Evolutionary conservation across 2,113 vertebrate genomes (phyloP).

Genomic region (Atlantisia rogersi): DNA sequence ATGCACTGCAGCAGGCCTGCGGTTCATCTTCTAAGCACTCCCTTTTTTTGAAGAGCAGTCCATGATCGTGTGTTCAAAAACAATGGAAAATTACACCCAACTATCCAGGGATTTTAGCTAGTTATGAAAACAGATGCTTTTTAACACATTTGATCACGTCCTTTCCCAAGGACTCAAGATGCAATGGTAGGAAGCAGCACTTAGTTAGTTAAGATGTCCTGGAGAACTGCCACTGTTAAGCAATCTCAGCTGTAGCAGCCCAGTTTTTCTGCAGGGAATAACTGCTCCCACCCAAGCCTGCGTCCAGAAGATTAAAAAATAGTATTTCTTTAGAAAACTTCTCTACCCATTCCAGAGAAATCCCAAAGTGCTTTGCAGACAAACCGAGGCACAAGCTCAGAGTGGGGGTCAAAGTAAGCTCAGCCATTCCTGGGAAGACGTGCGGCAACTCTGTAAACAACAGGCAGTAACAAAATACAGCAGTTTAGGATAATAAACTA

Average conservation of each 20-base stretch:
- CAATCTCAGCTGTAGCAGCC: conserved; percentile 45
- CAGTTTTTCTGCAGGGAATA: conserved; percentile 50
- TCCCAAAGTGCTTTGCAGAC: conserved; percentile 29
- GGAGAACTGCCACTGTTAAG: conserved; percentile 58
- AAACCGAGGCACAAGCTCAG: background rate
- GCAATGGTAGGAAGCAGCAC: conserved; percentile 17
- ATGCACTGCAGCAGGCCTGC: background rate
- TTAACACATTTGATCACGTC: conserved; percentile 33
- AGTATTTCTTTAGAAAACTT: conserved; percentile 18
- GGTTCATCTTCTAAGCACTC: conserved; percentile 14
- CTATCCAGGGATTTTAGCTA: conserved; percentile 44
- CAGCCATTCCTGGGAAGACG: conserved; percentile 2
- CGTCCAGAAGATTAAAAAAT: conserved; percentile 26
- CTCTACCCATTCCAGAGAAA: conserved; percentile 7
- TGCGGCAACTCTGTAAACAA: background rate
- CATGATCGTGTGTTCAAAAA: background rate
- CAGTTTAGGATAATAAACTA: conserved; percentile 1
- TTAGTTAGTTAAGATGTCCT: conserved; percentile 40
- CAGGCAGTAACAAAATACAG: background rate
- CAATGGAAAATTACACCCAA: conserved; percentile 58
- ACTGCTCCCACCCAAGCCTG: conserved; percentile 46
- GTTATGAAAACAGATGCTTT: conserved; percentile 51
- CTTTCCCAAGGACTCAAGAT: conserved; percentile 8
- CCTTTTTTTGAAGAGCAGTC: background rate
- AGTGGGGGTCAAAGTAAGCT: conserved; percentile 24